Evolutionary conservation across 2,113 vertebrate genomes (phyloP), one percentile per base, ranked within the genome.

Genomic region (Steatornis caripensis): DNA sequence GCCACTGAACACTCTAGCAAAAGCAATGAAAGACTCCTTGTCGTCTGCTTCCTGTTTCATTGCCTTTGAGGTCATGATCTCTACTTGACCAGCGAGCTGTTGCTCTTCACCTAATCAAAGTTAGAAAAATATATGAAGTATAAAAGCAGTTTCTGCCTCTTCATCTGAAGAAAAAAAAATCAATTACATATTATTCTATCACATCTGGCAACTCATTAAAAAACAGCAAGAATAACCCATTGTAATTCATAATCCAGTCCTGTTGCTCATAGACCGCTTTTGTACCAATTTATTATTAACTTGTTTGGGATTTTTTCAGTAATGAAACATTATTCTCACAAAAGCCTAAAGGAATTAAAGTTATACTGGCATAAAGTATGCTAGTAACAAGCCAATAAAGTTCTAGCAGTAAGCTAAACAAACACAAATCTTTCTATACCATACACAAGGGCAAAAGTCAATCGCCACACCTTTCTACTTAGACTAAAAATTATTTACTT

Each of bases 1-100:
- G 0, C 99, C 99, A 34, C 99, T 99, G 98, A 99, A 99, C 27
- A 99, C 99, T 30, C 99, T 98, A 12, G 99, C 99, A 57, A 99
- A 99, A 2, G 99, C 99, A 72, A 99, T 93, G 43, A 99, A 99
- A 78, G 96, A 94, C 72, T 99, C 98, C 61, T 97, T 99, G 78
- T 49, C 74, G 34, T 97, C 95, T 66, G 93, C 96, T 49, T 98
- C 98, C 5, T 94, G 83, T 54, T 90, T 96, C n/a, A n/a, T 55
- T 24, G 96, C 93, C 23, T 96, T 98, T 36, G 96, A 71, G 23
- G 95, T 68, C 69, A 84, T 9, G 26, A 34, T 81, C 65, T 98
- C 98, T 79, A 62, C 89, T 80, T 97, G 97, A 70, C 18, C 92
- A 88, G 96, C 51, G 34, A 96, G 88, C 12, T 58, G 91, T 0